Evolutionary conservation across 2,888 invertebrate genomes (phyloP).

Genomic region (Caradrina clavipalpis): DNA sequence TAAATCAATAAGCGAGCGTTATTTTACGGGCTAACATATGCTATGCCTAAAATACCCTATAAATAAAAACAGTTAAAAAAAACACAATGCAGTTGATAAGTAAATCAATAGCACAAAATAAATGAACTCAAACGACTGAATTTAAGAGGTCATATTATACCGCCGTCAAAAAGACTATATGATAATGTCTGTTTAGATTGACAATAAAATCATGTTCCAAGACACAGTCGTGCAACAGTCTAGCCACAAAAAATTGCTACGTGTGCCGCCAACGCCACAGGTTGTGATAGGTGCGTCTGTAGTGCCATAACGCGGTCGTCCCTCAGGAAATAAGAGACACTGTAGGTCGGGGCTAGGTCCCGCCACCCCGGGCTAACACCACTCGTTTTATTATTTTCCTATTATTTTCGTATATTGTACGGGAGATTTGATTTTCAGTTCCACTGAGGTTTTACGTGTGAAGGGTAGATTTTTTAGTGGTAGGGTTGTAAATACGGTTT

Average conservation of each 20-base stretch:
- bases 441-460: slow-evolving; percentile 35
- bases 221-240: not conserved
- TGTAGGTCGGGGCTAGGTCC: slow-evolving; percentile 67
- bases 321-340: slow-evolving; percentile 84
- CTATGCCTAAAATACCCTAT: too few relatives aligned
- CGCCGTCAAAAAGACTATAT: too few relatives aligned
- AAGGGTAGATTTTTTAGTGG: not conserved
- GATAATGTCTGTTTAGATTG: too few relatives aligned
- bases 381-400: slow-evolving; percentile 80
- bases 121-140: too few relatives aligned
- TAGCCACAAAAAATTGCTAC: slow-evolving; percentile 6
- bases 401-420: slow-evolving; percentile 69
- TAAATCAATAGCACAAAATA: too few relatives aligned
- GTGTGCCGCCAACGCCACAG: slow-evolving; percentile 42
- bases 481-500: too few relatives aligned
- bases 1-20: too few relatives aligned
- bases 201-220: too few relatives aligned
- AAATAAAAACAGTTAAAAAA: too few relatives aligned
- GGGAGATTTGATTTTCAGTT: slow-evolving; percentile 66
- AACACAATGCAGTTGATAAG: too few relatives aligned
- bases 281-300: slow-evolving; percentile 80
- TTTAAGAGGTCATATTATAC: too few relatives aligned
- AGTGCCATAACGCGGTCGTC: slow-evolving; percentile 76
- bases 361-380: slow-evolving; percentile 63
- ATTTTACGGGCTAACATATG: too few relatives aligned